A percentile compares a stretch with the other conserved stretches of the same genome.
These are phyloP conservation scores for Malthinus flaveolus DNA, from an alignment of 2,888 invertebrate genomes.

Conservation along the genomic window DNA sequence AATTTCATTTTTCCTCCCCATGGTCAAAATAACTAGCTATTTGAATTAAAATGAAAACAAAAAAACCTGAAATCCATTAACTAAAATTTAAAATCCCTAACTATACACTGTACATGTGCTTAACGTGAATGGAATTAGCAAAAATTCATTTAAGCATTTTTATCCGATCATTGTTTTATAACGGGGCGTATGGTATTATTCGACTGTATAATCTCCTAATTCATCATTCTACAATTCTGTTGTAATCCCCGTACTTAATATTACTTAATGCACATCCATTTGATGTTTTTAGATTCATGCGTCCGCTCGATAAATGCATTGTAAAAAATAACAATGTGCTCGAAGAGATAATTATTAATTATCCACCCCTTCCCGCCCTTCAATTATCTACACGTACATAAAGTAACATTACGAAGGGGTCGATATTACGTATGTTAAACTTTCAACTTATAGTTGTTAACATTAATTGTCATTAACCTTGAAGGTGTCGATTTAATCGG, in stretches of 20 bases:
- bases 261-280: conserved; percentile 16
- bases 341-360: conserved; percentile 8
- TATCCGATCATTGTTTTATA: conserved; percentile 12
- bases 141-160: conserved; percentile 5
- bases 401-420: background rate
- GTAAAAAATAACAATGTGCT: conserved; percentile 11
- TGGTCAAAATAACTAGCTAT: too few species aligned
- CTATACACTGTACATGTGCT: background rate
- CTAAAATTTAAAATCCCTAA: background rate
- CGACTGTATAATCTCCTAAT: conserved; percentile 14
- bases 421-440: conserved; percentile 1
- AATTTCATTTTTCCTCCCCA: too few species aligned
- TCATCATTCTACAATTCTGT: conserved; percentile 9
- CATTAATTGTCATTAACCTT: conserved; percentile 8
- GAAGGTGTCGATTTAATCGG: conserved; percentile 12
- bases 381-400: background rate
- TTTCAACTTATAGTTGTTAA: background rate
- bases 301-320: conserved; percentile 3
- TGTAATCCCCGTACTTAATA: conserved; percentile 13
- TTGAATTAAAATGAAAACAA: too few species aligned
- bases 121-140: background rate
- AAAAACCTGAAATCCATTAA: background rate
- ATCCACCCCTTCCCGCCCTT: background rate
- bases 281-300: conserved; percentile 4
- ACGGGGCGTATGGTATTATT: conserved; percentile 2